A percentile compares a stretch with the other conserved stretches of the same genome.
These are phyloP conservation scores for Strigamia crassipes DNA, from an alignment of 2,888 invertebrate species.

Conservation along the genomic window DNA sequence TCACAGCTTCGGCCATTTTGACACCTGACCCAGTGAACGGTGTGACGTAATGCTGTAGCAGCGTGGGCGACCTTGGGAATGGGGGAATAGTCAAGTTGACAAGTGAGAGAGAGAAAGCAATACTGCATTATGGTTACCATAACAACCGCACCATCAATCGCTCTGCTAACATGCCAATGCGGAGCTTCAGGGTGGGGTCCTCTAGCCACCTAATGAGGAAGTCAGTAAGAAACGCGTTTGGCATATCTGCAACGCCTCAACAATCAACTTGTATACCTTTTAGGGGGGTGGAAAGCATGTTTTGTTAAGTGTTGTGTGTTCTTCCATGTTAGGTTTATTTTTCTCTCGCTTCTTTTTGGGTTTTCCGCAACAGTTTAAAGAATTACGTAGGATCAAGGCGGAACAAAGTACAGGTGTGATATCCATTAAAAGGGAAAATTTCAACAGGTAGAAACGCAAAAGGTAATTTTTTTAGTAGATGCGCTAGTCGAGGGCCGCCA, in stretches of 20 bases:
- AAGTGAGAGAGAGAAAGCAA: neutral
- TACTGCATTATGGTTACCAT: neutral
- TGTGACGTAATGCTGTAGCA: neutral
- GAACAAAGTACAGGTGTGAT: neutral
- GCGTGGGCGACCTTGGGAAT: neutral
- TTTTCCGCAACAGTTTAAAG: neutral
- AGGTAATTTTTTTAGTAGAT: neutral
- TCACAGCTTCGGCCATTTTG: constrained; percentile 10
- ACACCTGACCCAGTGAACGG: neutral
- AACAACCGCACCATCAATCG: neutral
- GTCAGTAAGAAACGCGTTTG: neutral
- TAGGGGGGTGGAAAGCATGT: neutral
- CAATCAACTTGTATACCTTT: neutral
- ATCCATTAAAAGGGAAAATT: neutral
- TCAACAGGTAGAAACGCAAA: neutral
- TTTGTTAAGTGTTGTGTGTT: neutral
- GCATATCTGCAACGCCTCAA: neutral
- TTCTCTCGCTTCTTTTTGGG: neutral
- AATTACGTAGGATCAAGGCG: neutral
- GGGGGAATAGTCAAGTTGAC: neutral
- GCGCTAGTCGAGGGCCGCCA: neutral
- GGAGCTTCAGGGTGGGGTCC: constrained; percentile 11
- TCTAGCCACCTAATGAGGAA: constrained; percentile 5
- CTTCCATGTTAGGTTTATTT: neutral
- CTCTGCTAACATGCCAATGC: neutral